phyloP scores from a whole-genome alignment of 2,797 vertebrate genomes.

The Paedocypris micromegethes region DNA sequence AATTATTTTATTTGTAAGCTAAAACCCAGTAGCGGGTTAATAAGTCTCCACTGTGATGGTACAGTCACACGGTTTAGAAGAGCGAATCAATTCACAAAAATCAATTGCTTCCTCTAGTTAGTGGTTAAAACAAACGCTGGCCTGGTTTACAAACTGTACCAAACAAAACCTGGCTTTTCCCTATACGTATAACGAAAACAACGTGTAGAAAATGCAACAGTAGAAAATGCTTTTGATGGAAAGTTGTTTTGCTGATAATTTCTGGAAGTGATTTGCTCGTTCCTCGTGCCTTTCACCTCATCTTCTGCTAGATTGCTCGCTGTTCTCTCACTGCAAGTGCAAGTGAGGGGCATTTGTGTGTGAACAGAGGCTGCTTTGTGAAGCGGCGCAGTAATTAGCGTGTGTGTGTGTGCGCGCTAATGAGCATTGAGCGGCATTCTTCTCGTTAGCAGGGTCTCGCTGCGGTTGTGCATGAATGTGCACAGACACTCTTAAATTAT shows the following conservation, averaged over 20 bases:
- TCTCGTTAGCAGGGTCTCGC: conserved; percentile 60
- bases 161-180: no score
- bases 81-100: conserved; percentile 54
- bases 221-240: background rate
- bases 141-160: conserved; percentile 24
- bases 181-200: background rate
- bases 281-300: conserved; percentile 5
- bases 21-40: background rate
- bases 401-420: conserved; percentile 55
- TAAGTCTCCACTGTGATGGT: conserved; percentile 43
- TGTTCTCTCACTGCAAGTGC: conserved; percentile 26
- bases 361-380: conserved; percentile 49
- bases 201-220: no score
- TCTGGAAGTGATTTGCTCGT: conserved; percentile 1
- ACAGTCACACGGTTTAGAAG: conserved; percentile 17
- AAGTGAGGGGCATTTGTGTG: conserved; percentile 30
- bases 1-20: conserved; percentile 1
- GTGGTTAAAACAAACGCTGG: conserved; percentile 42
- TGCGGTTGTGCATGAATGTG: conserved; percentile 29
- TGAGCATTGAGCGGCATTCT: conserved; percentile 66
- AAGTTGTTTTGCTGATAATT: conserved; percentile 1
- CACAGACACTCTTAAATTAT: conserved; percentile 33
- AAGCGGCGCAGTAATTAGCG: conserved; percentile 44
- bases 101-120: conserved; percentile 62
- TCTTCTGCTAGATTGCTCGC: conserved; percentile 22